Evolutionary conservation across 2,888 invertebrate species (phyloP).

Genomic region (Drepana falcataria): DNA sequence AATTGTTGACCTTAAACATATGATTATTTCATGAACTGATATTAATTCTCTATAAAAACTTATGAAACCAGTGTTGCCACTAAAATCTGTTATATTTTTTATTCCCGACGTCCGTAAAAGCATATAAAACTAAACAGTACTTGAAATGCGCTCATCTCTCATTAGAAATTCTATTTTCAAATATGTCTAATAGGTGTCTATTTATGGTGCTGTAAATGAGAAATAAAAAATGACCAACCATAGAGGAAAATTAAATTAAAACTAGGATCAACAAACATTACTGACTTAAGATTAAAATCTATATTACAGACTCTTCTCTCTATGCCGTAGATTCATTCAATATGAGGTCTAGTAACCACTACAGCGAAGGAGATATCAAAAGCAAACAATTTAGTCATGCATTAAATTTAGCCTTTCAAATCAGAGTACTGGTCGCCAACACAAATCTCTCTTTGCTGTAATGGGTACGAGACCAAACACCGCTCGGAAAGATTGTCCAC

Average conservation of each 20-base stretch:
- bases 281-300: slow-evolving; percentile 46
- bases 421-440: no score
- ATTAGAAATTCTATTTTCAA: neutral
- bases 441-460: neutral
- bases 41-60: no score
- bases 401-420: no score
- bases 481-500: no score
- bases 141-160: neutral
- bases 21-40: neutral
- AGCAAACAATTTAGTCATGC: no score
- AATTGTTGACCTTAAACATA: no score
- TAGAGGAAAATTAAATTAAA: slow-evolving; percentile 30
- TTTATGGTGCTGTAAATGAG: slow-evolving; percentile 16
- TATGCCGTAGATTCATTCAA: slow-evolving; percentile 19
- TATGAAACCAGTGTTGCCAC: no score
- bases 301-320: slow-evolving; percentile 61
- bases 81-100: no score
- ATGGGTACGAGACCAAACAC: neutral
- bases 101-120: neutral
- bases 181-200: neutral
- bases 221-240: slow-evolving; percentile 31
- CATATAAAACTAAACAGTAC: neutral
- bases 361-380: neutral
- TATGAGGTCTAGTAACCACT: neutral
- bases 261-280: slow-evolving; percentile 59